Base-by-base conservation (phyloP, 2,888 invertebrate species). In the Adelphocoris suturalis region DNA sequence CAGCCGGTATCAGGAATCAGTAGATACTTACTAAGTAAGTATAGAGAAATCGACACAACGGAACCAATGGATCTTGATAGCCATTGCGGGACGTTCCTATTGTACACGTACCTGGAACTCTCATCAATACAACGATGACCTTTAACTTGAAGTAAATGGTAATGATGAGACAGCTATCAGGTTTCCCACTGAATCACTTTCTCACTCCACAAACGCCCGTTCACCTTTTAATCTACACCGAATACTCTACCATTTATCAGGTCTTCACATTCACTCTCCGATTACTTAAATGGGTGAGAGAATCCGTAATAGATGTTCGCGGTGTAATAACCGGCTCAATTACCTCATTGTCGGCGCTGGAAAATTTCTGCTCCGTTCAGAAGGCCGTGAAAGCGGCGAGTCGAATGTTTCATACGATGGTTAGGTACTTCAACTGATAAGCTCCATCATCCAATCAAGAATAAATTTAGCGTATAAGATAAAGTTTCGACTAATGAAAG, bases 221-320 rank as follows among this genome's bases (percentile, higher is more conserved):
- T 68, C 68, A 68, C 68, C 68, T 68, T 68, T 68, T 13, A 68
- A 68, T 68, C 68, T 68, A 68, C 68, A 68, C 5, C 23, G 68
- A 68, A 68, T 68, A 19, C 27, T 23, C 23, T 0, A 9, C 5
- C 68, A 27, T 68, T 68, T 23, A 68, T 19, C 13, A 68, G 23
- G 68, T 0, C 19, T 68, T 68, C 68, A 68, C 68, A 68, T 23
- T 68, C 68, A 5, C 68, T 68, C 7, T 23, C 68, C 68, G 68
- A 68, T 68, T 52, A 52, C 68, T 19, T 23, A 19, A 52, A 68
- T 68, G 23, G 68, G 68, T 68, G 68, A 68, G 61, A 61, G 68
- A 68, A 68, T 23, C 68, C 27, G 23, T 68, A 68, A 23, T 23
- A 19, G 68, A 23, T 68, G 68, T 68, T 68, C 68, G 27, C 68